Conservation (phyloP, 2,797 vertebrate genomes). For the Phataginus tetradactyla region DNA sequence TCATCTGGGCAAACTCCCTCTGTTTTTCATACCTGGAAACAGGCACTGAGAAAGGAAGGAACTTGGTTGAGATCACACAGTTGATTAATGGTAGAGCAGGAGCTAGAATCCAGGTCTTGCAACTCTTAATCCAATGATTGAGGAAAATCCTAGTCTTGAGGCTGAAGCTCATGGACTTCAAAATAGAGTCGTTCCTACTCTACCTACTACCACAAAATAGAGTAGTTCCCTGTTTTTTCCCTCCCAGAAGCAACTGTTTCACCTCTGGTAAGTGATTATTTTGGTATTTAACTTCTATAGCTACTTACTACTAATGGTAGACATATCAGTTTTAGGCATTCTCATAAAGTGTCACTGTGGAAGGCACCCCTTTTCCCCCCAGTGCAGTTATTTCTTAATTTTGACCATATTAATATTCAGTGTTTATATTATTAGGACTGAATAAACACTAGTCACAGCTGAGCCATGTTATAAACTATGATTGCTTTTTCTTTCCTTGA, state of each 20-base stretch:
- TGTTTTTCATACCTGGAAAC: not conserved
- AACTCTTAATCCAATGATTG: not conserved
- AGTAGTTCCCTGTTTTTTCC: not conserved
- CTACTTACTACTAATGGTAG: not conserved
- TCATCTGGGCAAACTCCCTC: not conserved
- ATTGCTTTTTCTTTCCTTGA: constrained; percentile 22
- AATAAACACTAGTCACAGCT: not conserved
- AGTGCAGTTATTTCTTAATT: not conserved
- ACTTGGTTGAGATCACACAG: not conserved
- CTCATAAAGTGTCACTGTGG: not conserved
- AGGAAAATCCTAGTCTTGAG: not conserved
- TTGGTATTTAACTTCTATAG: not conserved
- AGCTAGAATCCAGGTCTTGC: not conserved
- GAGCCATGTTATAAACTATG: not conserved
- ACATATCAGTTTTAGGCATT: not conserved
- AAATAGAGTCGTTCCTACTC: not conserved
- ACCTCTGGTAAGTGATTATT: not conserved
- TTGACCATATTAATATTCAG: not conserved
- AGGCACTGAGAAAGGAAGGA: not conserved
- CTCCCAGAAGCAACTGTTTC: not conserved
- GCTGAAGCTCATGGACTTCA: not conserved
- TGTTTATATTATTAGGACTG: not conserved
- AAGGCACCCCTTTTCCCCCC: not conserved
- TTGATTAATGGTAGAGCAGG: not conserved
- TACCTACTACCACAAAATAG: not conserved